Evolutionary conservation across 2,888 invertebrate species (phyloP).

Genomic region (Patella depressa): DNA sequence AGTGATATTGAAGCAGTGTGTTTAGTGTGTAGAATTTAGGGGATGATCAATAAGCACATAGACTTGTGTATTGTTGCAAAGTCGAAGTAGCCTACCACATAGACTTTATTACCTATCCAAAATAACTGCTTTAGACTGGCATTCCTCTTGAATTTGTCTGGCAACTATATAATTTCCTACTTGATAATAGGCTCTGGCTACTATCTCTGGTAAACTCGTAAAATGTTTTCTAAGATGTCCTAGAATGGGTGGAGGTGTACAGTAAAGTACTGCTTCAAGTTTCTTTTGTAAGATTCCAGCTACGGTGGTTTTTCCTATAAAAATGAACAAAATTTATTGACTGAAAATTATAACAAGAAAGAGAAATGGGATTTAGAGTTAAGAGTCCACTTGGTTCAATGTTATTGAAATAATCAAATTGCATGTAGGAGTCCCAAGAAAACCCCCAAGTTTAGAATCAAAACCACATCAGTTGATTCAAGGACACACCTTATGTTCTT

Average conservation of each 20-base stretch:
- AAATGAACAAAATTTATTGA: background rate
- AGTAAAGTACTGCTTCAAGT: constrained; percentile 40
- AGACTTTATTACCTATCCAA: constrained; percentile 52
- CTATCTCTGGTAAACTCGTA: constrained; percentile 47
- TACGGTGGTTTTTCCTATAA: constrained; percentile 54
- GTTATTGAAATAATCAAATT: background rate
- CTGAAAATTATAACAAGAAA: background rate
- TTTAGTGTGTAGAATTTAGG: too few relatives aligned
- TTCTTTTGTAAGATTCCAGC: constrained; percentile 44
- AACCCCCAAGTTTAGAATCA: too few relatives aligned
- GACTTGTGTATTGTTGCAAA: background rate
- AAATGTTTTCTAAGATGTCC: constrained; percentile 43
- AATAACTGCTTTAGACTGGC: constrained; percentile 47
- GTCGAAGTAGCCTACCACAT: background rate
- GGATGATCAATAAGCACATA: too few relatives aligned
- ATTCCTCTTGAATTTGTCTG: constrained; percentile 43
- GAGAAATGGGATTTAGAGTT: too few relatives aligned
- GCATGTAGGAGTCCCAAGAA: background rate
- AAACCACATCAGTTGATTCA: too few relatives aligned
- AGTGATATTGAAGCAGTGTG: too few relatives aligned
- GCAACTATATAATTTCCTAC: constrained; percentile 57
- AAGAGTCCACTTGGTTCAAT: too few relatives aligned
- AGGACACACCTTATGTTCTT: too few relatives aligned
- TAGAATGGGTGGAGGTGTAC: constrained; percentile 47
- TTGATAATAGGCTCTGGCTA: constrained; percentile 52